These are phyloP conservation scores for Anoura caudifer DNA, from an alignment of 2,113 vertebrate genomes.

Conservation along the genomic window DNA sequence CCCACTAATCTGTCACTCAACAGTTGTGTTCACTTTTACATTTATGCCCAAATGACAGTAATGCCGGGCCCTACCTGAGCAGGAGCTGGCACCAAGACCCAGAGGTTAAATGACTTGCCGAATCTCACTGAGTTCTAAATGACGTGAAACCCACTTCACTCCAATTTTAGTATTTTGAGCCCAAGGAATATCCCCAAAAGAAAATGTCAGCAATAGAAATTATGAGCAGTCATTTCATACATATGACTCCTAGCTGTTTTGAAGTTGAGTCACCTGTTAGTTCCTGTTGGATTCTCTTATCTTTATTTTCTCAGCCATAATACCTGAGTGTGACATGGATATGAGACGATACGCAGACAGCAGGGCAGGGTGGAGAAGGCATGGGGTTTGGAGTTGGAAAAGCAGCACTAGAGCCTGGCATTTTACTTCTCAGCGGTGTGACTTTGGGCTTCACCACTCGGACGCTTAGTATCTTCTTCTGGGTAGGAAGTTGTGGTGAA, in stretches of 20 bases:
- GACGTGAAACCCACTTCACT: background rate
- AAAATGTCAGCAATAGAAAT: background rate
- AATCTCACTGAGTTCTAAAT: background rate
- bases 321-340: background rate
- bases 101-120: background rate
- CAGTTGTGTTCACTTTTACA: background rate
- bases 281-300: background rate
- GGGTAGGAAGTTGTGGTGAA: background rate
- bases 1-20: background rate
- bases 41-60: background rate
- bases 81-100: background rate
- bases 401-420: background rate
- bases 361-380: background rate
- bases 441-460: background rate
- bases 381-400: background rate
- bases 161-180: background rate
- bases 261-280: background rate
- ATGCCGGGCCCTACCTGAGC: accelerated
- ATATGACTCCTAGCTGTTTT: background rate
- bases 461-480: background rate
- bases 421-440: background rate
- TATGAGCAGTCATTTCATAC: background rate
- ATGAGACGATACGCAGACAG: background rate
- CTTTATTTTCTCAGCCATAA: background rate
- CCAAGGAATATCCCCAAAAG: background rate